Conservation (phyloP, 1,140 invertebrate genomes). For the Drosophila subobscura region DNA sequence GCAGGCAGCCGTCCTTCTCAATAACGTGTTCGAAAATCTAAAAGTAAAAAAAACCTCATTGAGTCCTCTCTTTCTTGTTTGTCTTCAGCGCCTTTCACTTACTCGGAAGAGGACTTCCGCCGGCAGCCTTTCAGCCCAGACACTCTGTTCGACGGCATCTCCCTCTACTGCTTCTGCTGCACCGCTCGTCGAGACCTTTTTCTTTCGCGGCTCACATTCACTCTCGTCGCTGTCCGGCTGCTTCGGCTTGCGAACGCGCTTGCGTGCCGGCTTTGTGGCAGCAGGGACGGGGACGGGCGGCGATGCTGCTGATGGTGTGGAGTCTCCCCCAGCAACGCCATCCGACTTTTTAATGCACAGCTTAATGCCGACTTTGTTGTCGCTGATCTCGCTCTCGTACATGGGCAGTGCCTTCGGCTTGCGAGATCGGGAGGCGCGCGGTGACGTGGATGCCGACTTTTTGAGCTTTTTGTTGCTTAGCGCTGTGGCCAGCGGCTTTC, state of each 20-base stretch:
- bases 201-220: constrained; percentile 84
- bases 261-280: constrained; percentile 72
- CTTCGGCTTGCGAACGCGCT: constrained; percentile 84
- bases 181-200: constrained; percentile 54
- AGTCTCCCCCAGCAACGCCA: constrained; percentile 40
- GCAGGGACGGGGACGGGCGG: constrained; percentile 19
- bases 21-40: constrained; percentile 89
- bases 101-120: constrained; percentile 86
- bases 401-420: constrained; percentile 77
- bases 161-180: constrained; percentile 49
- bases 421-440: constrained; percentile 60
- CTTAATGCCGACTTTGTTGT: constrained; percentile 87
- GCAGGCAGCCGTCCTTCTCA: constrained; percentile 88
- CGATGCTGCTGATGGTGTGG: constrained; percentile 17
- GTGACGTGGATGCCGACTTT: constrained; percentile 63
- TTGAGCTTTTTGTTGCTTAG: constrained; percentile 72
- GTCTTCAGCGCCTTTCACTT: neutral
- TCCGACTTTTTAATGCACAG: constrained; percentile 87
- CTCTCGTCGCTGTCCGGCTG: constrained; percentile 84
- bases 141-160: constrained; percentile 85
- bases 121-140: constrained; percentile 87
- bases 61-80: neutral
- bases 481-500: constrained; percentile 67
- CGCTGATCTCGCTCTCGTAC: constrained; percentile 85
- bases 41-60: constrained; percentile 1